phyloP scores from a whole-genome alignment of 1,140 invertebrate genomes.

The Tachypleus tridentatus region DNA sequence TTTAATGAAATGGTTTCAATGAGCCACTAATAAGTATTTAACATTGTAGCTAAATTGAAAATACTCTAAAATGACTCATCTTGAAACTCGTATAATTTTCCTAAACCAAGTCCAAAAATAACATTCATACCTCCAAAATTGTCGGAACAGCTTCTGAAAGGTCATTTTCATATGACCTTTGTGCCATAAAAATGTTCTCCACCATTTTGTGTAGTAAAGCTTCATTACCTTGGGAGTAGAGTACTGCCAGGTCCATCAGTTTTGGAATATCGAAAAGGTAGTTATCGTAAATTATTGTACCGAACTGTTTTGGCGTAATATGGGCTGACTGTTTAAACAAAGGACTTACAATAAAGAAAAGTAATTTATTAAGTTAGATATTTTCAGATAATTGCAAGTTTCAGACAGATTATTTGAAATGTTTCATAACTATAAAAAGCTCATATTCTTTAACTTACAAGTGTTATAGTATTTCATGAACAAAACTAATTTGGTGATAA shows the following conservation, averaged over 20 bases:
- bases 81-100: not conserved
- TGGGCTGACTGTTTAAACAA: conserved; percentile 41
- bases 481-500: too few relatives aligned
- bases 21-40: not conserved
- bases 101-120: not conserved
- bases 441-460: too few relatives aligned
- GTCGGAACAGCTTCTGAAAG: conserved; percentile 41
- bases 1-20: too few relatives aligned
- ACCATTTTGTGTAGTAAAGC: conserved; percentile 49
- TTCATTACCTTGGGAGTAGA: conserved; percentile 54
- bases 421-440: not conserved
- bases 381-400: conserved; percentile 1
- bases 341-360: conserved; percentile 11
- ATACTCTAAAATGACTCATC: not conserved
- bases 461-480: too few relatives aligned
- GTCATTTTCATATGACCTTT: conserved; percentile 57
- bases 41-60: conserved; percentile 3
- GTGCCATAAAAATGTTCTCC: conserved; percentile 49
- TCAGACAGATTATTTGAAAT: too few relatives aligned
- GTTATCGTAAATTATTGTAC: conserved; percentile 59
- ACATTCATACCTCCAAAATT: conserved; percentile 29
- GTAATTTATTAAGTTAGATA: not conserved
- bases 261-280: conserved; percentile 69
- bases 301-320: conserved; percentile 49
- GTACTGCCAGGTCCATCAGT: conserved; percentile 58